A percentile compares a stretch with the other conserved stretches of the same genome.
These are phyloP conservation scores for Leiothrix lutea DNA, from an alignment of 2,113 vertebrate species.

Conservation along the genomic window DNA sequence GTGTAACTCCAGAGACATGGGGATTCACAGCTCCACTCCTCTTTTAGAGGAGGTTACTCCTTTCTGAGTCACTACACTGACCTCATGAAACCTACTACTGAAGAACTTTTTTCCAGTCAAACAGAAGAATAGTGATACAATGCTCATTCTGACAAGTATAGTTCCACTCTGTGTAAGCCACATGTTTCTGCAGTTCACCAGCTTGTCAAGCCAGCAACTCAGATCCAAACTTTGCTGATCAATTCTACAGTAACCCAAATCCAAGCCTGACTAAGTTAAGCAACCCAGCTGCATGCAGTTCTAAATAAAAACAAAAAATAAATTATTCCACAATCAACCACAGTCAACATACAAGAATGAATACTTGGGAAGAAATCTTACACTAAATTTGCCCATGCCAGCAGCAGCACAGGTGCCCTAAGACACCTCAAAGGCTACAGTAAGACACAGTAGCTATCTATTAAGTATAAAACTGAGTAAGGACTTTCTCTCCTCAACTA, in stretches of 20 bases:
- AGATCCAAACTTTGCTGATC: background rate
- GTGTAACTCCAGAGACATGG: rapidly evolving
- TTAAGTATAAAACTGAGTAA: background rate
- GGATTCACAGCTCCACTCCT: background rate
- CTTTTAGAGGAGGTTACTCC: background rate
- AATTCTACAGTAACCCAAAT: background rate
- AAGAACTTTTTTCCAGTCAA: background rate
- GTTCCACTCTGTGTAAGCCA: background rate
- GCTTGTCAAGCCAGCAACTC: background rate
- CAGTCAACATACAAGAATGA: background rate
- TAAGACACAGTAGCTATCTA: background rate
- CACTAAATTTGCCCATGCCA: background rate
- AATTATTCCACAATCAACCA: background rate
- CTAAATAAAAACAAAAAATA: background rate
- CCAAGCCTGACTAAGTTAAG: background rate
- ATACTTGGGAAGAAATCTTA: background rate
- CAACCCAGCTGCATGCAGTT: background rate
- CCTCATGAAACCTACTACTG: background rate
- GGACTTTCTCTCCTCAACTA: background rate
- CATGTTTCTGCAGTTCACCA: background rate
- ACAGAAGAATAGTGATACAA: background rate
- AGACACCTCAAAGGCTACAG: background rate
- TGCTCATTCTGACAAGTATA: background rate
- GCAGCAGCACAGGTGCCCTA: background rate
- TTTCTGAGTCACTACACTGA: background rate